Evolutionary conservation across 2,888 invertebrate species (phyloP).

Genomic region (Hedya salicella): DNA sequence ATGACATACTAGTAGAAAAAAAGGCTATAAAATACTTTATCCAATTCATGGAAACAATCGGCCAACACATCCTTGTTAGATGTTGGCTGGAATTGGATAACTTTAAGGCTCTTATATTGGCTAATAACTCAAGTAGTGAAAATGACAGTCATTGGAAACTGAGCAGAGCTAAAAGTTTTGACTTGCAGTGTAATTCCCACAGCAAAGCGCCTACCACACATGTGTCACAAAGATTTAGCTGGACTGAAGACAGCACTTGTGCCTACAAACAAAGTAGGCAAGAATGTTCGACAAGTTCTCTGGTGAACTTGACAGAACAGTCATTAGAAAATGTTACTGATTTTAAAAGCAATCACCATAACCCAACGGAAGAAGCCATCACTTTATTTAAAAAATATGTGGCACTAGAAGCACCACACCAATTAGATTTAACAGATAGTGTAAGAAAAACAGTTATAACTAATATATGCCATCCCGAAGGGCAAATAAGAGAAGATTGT

Average conservation of each 20-base stretch:
- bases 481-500: slow-evolving; percentile 87
- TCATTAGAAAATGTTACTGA: slow-evolving; percentile 50
- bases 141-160: slow-evolving; percentile 58
- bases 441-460: slow-evolving; percentile 86
- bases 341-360: slow-evolving; percentile 53
- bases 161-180: slow-evolving; percentile 71
- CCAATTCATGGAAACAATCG: slow-evolving; percentile 93
- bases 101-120: slow-evolving; percentile 72
- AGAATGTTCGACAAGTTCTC: slow-evolving; percentile 67
- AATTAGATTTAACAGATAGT: slow-evolving; percentile 85
- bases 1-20: slow-evolving; percentile 91
- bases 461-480: slow-evolving; percentile 88
- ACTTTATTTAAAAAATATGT: slow-evolving; percentile 92
- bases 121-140: slow-evolving; percentile 28
- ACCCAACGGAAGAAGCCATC: slow-evolving; percentile 86
- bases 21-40: slow-evolving; percentile 93
- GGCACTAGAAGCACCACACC: slow-evolving; percentile 87
- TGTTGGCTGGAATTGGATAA: slow-evolving; percentile 92
- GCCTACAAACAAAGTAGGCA: slow-evolving; percentile 54
- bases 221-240: slow-evolving; percentile 58
- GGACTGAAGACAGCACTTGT: slow-evolving; percentile 58
- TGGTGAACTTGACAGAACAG: slow-evolving; percentile 65
- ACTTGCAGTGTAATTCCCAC: slow-evolving; percentile 61
- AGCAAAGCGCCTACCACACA: slow-evolving; percentile 32
- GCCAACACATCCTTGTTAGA: slow-evolving; percentile 87